Evolutionary conservation across 2,888 invertebrate genomes (phyloP).

Genomic region (Ophraella communa): DNA sequence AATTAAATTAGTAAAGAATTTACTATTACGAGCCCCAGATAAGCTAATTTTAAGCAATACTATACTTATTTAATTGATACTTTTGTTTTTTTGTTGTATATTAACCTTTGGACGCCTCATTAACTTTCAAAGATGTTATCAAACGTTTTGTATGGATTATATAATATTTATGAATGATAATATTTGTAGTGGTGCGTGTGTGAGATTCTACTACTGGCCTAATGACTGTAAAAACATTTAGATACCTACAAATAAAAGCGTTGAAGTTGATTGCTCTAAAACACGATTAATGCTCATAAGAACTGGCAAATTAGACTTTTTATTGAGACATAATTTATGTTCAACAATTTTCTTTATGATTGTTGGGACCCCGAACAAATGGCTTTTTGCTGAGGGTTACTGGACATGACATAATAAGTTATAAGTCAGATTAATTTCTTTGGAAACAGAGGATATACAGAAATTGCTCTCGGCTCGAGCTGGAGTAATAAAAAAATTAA

Average conservation of each 20-base stretch:
- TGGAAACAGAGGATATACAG: slow-evolving; percentile 11
- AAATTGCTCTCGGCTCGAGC: background rate
- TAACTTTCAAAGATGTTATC: too few species aligned
- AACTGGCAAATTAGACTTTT: slow-evolving; percentile 24
- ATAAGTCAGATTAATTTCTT: slow-evolving; percentile 24
- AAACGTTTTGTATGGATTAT: too few species aligned
- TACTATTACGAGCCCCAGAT: too few species aligned
- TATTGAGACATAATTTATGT: slow-evolving; percentile 25
- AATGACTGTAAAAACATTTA: background rate
- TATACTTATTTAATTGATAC: too few species aligned
- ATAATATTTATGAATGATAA: background rate
- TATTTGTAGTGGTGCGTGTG: background rate
- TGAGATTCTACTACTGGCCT: background rate
- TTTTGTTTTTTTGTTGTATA: too few species aligned
- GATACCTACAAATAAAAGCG: slow-evolving; percentile 21
- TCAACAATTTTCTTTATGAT: slow-evolving; percentile 25
- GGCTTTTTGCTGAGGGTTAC: slow-evolving; percentile 22
- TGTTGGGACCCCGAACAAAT: slow-evolving; percentile 17
- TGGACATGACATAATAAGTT: slow-evolving; percentile 25
- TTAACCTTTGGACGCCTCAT: too few species aligned
- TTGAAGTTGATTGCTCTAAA: slow-evolving; percentile 23
- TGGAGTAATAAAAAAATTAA: slow-evolving; percentile 14
- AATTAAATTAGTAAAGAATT: too few species aligned
- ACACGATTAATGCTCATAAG: slow-evolving; percentile 22
- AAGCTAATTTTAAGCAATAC: too few species aligned